Evolutionary conservation across 2,797 vertebrate species (phyloP), one percentile per base, ranked within the genome.

Genomic region (Propithecus deckenii): DNA sequence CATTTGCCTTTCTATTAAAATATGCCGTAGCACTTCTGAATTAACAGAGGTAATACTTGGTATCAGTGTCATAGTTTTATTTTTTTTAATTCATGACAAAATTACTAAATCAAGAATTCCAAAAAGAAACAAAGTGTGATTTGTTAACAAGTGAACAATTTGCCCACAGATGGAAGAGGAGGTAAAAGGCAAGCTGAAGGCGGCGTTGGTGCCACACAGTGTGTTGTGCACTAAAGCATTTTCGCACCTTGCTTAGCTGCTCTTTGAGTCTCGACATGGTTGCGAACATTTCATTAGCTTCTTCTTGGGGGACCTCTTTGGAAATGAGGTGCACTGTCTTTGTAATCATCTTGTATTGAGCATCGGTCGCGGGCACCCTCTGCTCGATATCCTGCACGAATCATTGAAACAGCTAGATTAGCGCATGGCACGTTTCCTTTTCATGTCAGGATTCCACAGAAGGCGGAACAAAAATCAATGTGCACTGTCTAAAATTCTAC

Each of bases 241-340:
- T 52, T 10, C 35, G 5, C 59, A 99, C 99, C 99, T 99, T 99
- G 98, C 98, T 98, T 35, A 99, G 99, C 94, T 99, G 99, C 80
- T 99, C 99, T 98, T 99, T 99, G 97, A 99, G 98, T 15, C 98
- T 98, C 71, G 99, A 97, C 98, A 99, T 99, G 91, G 99, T 98
- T 41, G 98, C 95, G 96, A 99, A 98, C 99, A 99, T 99, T 97
- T 99, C 99, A 38, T 98, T 99, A 1, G 99, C 99, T 97, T 99
- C 99, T 79, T 99, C 99, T 94, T 99, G 99, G 3, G 99, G 97
- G 61, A 99, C 99, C 98, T 99, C 99, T 98, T 99, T 99, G 98
- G 99, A 99, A 97, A 99, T 91, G 96, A 99, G 99, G 91, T 99
- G 99, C 0, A 99, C 99, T 0, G 99, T 99, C 78, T 99, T 99